Percentiles rank a stretch among this genome's conserved stretches.
phyloP scores from a whole-genome alignment of 2,888 invertebrate genomes.

The Cacoxenus indagator region DNA sequence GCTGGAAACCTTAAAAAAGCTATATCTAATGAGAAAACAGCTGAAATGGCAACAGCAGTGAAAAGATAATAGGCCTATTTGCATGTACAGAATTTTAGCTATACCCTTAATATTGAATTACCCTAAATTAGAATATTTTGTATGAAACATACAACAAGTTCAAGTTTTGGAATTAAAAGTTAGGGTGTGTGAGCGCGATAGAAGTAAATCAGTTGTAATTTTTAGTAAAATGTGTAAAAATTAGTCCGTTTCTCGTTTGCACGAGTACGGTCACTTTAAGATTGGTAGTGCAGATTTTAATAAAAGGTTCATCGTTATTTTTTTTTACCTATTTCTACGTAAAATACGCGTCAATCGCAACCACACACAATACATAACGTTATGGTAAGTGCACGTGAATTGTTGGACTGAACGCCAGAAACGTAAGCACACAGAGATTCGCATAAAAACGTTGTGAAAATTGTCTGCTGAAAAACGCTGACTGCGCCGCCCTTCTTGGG shows the following conservation, averaged over 20 bases:
- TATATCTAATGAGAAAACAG: too few relatives aligned
- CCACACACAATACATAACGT: background rate
- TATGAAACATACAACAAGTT: too few relatives aligned
- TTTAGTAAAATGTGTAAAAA: background rate
- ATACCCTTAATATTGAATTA: too few relatives aligned
- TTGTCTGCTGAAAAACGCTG: constrained; percentile 32
- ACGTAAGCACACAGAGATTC: background rate
- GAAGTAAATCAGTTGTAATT: background rate
- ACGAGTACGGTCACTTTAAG: too few relatives aligned
- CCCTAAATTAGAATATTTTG: too few relatives aligned
- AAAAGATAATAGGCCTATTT: too few relatives aligned
- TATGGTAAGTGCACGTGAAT: constrained; percentile 7
- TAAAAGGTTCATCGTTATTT: background rate
- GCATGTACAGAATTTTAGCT: too few relatives aligned
- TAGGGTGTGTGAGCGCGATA: too few relatives aligned
- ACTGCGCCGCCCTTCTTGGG: constrained; percentile 44
- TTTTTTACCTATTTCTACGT: background rate
- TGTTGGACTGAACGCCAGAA: background rate
- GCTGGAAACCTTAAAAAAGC: too few relatives aligned
- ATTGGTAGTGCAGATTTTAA: background rate
- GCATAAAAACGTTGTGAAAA: background rate
- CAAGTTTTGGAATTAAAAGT: too few relatives aligned
- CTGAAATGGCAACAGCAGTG: too few relatives aligned
- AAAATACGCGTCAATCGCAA: background rate
- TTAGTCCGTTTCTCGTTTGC: background rate